phyloP scores from a whole-genome alignment of 2,888 invertebrate genomes.

The Cyclophora punctaria region DNA sequence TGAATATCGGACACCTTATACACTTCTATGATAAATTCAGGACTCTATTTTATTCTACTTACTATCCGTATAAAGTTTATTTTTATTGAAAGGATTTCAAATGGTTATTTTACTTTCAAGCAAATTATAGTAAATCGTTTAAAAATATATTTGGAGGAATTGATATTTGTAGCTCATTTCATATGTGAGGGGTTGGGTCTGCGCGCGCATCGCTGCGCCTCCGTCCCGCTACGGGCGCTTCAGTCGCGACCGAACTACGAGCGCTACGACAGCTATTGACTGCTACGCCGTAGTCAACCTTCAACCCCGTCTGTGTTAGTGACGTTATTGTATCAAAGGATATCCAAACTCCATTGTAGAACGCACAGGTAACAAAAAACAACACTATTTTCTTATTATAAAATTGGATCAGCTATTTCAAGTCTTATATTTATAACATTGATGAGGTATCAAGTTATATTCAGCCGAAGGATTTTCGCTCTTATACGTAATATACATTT shows the following conservation, averaged over 20 bases:
- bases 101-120: constrained; percentile 25
- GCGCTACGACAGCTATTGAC: constrained; percentile 51
- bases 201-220: constrained; percentile 61
- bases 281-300: constrained; percentile 58
- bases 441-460: constrained; percentile 9
- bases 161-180: constrained; percentile 63
- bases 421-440: constrained; percentile 1
- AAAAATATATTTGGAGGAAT: constrained; percentile 53
- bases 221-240: constrained; percentile 51
- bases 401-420: too few relatives aligned
- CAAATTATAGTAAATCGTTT: constrained; percentile 49
- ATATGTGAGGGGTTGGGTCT: constrained; percentile 64
- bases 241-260: constrained; percentile 44
- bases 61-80: too few relatives aligned
- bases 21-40: constrained; percentile 7
- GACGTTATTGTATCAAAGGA: constrained; percentile 36
- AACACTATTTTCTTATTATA: too few relatives aligned
- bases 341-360: constrained; percentile 1
- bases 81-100: too few relatives aligned
- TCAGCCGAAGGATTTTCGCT: constrained; percentile 13
- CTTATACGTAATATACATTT: constrained; percentile 7
- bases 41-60: too few relatives aligned
- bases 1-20: not conserved
- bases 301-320: constrained; percentile 39
- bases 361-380: too few relatives aligned